Evolutionary conservation across 2,888 invertebrate species (phyloP), one percentile per base, ranked within the genome.

Genomic region (Coelopa pilipes): DNA sequence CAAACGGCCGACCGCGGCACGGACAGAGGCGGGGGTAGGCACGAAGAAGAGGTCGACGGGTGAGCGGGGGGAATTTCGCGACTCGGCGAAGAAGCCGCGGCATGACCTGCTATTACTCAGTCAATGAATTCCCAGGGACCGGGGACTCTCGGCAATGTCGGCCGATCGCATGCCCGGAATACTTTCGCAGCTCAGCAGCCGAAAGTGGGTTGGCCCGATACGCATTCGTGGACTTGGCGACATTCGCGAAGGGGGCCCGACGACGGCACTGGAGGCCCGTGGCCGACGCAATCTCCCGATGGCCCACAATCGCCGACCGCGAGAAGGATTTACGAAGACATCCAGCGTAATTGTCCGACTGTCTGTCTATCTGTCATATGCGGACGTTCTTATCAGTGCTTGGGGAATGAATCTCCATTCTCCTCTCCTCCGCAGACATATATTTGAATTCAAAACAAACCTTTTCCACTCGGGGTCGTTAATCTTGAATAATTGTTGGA

Each of bases 401-500:
- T 4, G 4, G 34, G 7, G 34, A 34, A 34, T 34, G 7, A 7
- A 4, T 34, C 34, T 34, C 34, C n/a, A n/a, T n/a, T 34, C 34
- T 34, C 34, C 34, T 4, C n/a, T n/a, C n/a, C n/a, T n/a, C n/a
- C n/a, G 7, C 7, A 55, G 19, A 55, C 9, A 55, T 13, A 21
- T 7, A 59, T 21, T 21, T 2, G 9, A 57, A 19, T 4, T 19
- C 17, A 57, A 12, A 57, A 59, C 57, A 59, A 62, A 62, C 62
- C 45, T 62, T 62, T 62, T 34, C n/a, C 11, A 45, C 19, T 19
- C 17, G 69, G 70, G 59, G 21, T 9, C 65, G 47, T 57, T 59
- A 46, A 24, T 55, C 57, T 65, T 21, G 34, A 15, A 80, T 83
- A 83, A 83, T 81, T 82, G 83, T 79, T 79, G 77, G 77, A 81